Evolutionary conservation across 2,888 invertebrate genomes (phyloP), one percentile per base, ranked within the genome.

Genomic region (Ypsolopha scabrella): DNA sequence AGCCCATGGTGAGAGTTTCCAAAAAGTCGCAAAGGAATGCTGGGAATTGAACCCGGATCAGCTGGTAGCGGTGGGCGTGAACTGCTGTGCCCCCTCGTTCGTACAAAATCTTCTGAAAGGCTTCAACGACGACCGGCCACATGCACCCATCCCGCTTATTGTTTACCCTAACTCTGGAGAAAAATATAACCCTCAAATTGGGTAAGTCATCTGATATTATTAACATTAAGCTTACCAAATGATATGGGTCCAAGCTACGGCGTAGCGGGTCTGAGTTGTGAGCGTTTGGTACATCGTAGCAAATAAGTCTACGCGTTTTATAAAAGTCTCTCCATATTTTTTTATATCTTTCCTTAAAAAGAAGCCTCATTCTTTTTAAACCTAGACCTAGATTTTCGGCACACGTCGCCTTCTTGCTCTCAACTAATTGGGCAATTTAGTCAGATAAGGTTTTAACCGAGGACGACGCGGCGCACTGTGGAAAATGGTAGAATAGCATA

Each of bases 151-250:
- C 54, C 94, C 95, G 2, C 82, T 97, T 52, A 91, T 98, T 53
- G 95, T 94, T 34, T 98, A 98, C 79, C 97, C 98, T 4, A 98
- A 98, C 74, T 96, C 95, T 64, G 97, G 97, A 50, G 95, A 95
- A 76, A 89, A 88, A 67, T 95, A 93, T 85, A 90, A 89, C 63
- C 88, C 91, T 51, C 87, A 89, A 65, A 88, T 89, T 66, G 90
- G 91, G 92, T 91, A 85, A 82, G 87, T 38, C 4, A 24, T 24
- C 24, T 24, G 24, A 24, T 24, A 24, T 24, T 24, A 2, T 24
- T 24, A 24, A 24, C 4, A 24, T 24, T 24, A 24, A 4, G 24
- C 2, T 24, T 24, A 24, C 2, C 24, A 24, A 24, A 24, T 24
- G 24, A 24, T 3, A 24, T 24, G 4, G 2, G 24, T 24, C 24